phyloP scores from a whole-genome alignment of 2,888 invertebrate species.

The Notodonta ziczac region DNA sequence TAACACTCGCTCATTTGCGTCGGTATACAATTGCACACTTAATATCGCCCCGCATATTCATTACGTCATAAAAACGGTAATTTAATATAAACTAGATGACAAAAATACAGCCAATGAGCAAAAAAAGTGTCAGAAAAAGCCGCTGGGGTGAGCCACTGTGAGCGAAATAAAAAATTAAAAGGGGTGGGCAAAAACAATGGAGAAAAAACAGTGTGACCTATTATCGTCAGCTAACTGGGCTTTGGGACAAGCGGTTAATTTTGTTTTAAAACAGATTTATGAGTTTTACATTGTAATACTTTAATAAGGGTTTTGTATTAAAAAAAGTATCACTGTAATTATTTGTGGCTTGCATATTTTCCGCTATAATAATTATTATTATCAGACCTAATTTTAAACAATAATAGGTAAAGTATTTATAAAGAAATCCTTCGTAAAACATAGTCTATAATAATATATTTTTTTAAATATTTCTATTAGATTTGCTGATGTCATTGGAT shows the following conservation, averaged over 20 bases:
- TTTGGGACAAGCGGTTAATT: constrained; percentile 78
- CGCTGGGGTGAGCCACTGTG: constrained; percentile 57
- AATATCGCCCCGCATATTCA: constrained; percentile 78
- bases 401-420: too few species aligned
- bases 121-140: constrained; percentile 68
- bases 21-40: constrained; percentile 66
- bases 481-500: too few species aligned
- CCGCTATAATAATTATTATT: not conserved
- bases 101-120: constrained; percentile 76
- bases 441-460: too few species aligned
- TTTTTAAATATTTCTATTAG: too few species aligned
- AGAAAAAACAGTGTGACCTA: constrained; percentile 61
- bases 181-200: constrained; percentile 75
- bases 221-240: constrained; percentile 73
- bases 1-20: constrained; percentile 74
- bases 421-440: too few species aligned
- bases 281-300: constrained; percentile 39
- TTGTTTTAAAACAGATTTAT: constrained; percentile 72
- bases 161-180: constrained; percentile 57
- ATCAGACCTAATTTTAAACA: too few species aligned
- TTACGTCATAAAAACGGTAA: constrained; percentile 79
- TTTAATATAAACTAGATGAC: constrained; percentile 83
- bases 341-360: not conserved
- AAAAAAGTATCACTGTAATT: not conserved
- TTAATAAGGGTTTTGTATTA: constrained; percentile 8